phyloP scores from a whole-genome alignment of 92 coral and sea anemone genomes.

The Parazoanthus swiftii region DNA sequence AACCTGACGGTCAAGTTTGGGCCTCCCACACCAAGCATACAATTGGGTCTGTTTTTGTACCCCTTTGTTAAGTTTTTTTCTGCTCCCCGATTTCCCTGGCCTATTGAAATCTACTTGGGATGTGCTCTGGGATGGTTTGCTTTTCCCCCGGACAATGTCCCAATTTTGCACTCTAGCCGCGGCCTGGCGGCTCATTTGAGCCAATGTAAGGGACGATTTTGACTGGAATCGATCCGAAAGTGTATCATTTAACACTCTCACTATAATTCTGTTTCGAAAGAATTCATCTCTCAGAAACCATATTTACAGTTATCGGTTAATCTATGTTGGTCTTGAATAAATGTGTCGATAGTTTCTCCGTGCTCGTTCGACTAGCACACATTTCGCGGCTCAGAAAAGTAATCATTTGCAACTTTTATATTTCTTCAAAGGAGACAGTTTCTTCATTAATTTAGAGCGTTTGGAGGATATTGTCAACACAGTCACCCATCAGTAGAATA shows the following conservation, averaged over 20 bases:
- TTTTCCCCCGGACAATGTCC: constrained; percentile 46
- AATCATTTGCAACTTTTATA: constrained; percentile 51
- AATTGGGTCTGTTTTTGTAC: constrained; percentile 35
- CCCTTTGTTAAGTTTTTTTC: constrained; percentile 2
- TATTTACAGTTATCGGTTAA: constrained; percentile 44
- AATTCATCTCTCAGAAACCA: constrained; percentile 42
- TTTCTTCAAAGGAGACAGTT: constrained; percentile 55
- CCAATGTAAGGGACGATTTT: constrained; percentile 50
- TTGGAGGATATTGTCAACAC: constrained; percentile 70
- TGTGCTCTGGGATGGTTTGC: constrained; percentile 17
- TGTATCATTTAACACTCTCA: constrained; percentile 42
- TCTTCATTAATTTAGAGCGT: constrained; percentile 60
- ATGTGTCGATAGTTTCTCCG: constrained; percentile 39
- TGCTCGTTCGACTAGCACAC: constrained; percentile 50
- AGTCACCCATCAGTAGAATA: constrained; percentile 61
- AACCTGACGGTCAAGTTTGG: constrained; percentile 39
- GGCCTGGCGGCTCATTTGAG: constrained; percentile 41
- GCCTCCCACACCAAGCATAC: constrained; percentile 31
- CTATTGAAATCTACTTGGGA: constrained; percentile 27
- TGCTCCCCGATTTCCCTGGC: constrained; percentile 27
- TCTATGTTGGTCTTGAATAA: constrained; percentile 42
- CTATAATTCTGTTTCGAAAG: constrained; percentile 46
- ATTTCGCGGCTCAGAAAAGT: constrained; percentile 54
- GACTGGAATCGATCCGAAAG: constrained; percentile 48
- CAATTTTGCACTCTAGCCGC: constrained; percentile 38